Evolutionary conservation across 2,888 invertebrate species (phyloP).

Genomic region (Rapana venosa): DNA sequence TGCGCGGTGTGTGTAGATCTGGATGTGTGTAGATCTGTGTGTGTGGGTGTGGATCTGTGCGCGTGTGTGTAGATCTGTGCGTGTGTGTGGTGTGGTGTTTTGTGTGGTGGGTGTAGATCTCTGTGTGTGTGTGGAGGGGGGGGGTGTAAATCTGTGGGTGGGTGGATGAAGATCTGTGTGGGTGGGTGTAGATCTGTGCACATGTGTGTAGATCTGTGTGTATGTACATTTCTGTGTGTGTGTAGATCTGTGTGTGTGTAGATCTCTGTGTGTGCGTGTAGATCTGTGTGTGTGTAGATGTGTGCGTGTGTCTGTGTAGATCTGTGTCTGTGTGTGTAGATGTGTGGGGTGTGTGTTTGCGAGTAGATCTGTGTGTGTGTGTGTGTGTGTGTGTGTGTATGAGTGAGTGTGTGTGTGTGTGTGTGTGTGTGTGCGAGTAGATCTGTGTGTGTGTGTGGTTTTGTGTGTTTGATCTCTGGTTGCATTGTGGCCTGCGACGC

Average conservation of each 20-base stretch:
- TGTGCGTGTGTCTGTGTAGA: not conserved
- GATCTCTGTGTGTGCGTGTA: not conserved
- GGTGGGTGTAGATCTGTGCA: not conserved
- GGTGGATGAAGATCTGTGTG: not conserved
- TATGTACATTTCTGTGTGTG: not conserved
- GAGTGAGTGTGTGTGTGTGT: too few species aligned
- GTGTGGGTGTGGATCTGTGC: too few species aligned
- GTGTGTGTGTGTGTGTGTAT: not conserved
- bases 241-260: not conserved
- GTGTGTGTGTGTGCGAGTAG: too few species aligned
- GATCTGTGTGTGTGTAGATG: not conserved
- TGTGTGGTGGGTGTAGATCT: too few species aligned
- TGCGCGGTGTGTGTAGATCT: too few species aligned
- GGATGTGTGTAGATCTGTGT: too few species aligned
- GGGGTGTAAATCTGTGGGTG: not conserved
- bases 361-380: conserved; percentile 9
- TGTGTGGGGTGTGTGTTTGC: not conserved
- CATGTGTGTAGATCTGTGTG: not conserved
- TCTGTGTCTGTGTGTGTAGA: not conserved
- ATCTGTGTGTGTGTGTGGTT: too few species aligned
- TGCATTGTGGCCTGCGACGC: too few species aligned
- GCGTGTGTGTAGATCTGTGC: too few species aligned
- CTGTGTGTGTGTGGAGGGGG: not conserved
- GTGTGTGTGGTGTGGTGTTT: too few species aligned
- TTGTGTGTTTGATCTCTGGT: too few species aligned